A percentile compares a stretch with the other conserved stretches of the same genome.
Conservation (phyloP, 2,113 vertebrate species). For the Phasianus colchicus region DNA sequence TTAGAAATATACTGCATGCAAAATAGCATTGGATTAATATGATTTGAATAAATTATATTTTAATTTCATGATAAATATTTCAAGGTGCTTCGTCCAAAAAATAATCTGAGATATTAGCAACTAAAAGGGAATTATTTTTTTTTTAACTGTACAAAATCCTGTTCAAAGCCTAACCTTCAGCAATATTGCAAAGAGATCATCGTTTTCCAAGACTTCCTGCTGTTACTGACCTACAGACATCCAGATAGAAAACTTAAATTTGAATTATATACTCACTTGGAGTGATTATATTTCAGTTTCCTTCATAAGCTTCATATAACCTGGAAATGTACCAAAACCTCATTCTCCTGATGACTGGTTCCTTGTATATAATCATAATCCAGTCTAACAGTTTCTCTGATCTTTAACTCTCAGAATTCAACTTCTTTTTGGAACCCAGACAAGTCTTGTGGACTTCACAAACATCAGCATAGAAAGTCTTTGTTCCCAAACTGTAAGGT, state of each 20-base stretch:
- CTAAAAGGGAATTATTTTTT: not conserved
- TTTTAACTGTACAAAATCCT: not conserved
- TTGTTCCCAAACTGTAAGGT: not conserved
- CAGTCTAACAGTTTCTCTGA: not conserved
- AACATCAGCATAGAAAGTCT: not conserved
- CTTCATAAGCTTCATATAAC: not conserved
- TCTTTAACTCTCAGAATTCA: not conserved
- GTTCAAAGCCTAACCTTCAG: not conserved
- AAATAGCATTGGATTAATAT: not conserved
- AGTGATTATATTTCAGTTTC: not conserved
- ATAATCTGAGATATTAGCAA: not conserved
- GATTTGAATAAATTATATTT: not conserved
- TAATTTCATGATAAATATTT: not conserved
- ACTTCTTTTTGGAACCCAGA: not conserved
- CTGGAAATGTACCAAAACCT: not conserved
- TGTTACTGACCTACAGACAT: not conserved
- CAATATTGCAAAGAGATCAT: not conserved
- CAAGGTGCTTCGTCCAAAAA: fast-evolving
- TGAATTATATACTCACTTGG: not conserved
- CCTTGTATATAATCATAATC: not conserved
- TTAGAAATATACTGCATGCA: not conserved
- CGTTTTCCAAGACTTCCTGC: not conserved
- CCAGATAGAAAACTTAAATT: not conserved
- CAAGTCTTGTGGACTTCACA: not conserved
- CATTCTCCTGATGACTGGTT: not conserved